phyloP scores from a whole-genome alignment of 2,113 vertebrate genomes.

The Nerophis ophidion region DNA sequence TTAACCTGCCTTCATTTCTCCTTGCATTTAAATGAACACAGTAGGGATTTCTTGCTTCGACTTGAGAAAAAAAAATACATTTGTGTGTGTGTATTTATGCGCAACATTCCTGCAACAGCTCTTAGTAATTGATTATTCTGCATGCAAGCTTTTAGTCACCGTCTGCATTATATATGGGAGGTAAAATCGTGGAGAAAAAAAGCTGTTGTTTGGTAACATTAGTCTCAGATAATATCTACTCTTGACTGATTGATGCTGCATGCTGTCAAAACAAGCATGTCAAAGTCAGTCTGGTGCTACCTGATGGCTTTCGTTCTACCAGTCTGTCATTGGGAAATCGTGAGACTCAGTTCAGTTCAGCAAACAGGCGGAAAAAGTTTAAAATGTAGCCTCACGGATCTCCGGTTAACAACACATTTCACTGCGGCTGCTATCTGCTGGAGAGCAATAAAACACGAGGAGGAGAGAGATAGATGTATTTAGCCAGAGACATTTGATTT shows the following conservation, averaged over 20 bases:
- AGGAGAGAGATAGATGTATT: constrained; percentile 8
- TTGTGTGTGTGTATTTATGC: constrained; percentile 6
- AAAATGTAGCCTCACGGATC: constrained; percentile 20
- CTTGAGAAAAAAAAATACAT: constrained; percentile 34
- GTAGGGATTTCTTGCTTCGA: constrained; percentile 40
- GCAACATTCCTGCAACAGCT: constrained; percentile 6
- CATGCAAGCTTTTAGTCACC: constrained; percentile 14
- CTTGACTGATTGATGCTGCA: constrained; percentile 32
- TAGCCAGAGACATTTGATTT: constrained; percentile 35
- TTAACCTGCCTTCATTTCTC: constrained; percentile 63
- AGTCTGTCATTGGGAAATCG: constrained; percentile 53
- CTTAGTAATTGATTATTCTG: constrained; percentile 38
- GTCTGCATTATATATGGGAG: constrained; percentile 8
- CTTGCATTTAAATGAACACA: constrained; percentile 47
- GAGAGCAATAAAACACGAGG: constrained; percentile 15
- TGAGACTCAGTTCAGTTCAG: constrained; percentile 49
- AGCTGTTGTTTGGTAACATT: too few relatives aligned
- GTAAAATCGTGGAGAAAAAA: too few relatives aligned
- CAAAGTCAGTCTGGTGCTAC: constrained; percentile 57
- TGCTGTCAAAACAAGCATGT: constrained; percentile 59
- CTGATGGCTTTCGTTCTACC: constrained; percentile 58
- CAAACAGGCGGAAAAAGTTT: constrained; percentile 35
- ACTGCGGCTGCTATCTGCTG: constrained; percentile 19
- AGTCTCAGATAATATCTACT: constrained; percentile 42
- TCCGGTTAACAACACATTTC: constrained; percentile 21